Conservation (phyloP, 2,797 vertebrate species). For the Oceanodroma leucorhoa region DNA sequence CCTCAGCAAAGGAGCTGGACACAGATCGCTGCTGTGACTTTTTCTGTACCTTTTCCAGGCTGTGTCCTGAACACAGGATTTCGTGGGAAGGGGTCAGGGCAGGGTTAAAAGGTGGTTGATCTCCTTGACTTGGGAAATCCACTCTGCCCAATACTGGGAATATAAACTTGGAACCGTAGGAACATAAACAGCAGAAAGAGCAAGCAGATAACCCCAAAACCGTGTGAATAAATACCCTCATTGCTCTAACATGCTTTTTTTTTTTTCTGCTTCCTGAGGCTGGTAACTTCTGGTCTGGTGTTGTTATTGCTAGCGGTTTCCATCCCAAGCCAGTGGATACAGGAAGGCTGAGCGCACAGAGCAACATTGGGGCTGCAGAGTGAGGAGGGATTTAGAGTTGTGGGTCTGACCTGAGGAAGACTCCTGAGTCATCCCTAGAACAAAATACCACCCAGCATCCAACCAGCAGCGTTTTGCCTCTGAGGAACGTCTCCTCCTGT, state of each 20-base stretch:
- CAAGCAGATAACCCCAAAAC: neutral
- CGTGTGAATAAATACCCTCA: neutral
- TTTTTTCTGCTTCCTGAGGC: neutral
- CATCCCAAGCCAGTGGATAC: neutral
- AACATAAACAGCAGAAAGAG: neutral
- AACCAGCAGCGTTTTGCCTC: accelerated
- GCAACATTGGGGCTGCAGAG: too few species aligned
- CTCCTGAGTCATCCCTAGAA: neutral
- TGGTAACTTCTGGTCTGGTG: neutral
- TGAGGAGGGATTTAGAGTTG: neutral
- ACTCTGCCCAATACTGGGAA: neutral
- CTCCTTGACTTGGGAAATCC: neutral
- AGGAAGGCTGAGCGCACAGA: neutral
- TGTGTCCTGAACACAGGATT: neutral
- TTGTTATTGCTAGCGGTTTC: neutral
- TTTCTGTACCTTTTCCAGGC: neutral
- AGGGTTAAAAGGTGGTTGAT: neutral
- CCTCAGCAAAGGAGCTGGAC: neutral
- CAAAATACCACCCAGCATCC: neutral
- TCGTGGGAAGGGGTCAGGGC: neutral
- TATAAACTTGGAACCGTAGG: neutral
- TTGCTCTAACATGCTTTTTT: neutral
- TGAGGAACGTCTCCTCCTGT: neutral
- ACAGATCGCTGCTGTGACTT: neutral
- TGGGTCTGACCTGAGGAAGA: neutral